Base-by-base conservation (phyloP, 2,113 vertebrate species). In the Phyllostomus hastatus region DNA sequence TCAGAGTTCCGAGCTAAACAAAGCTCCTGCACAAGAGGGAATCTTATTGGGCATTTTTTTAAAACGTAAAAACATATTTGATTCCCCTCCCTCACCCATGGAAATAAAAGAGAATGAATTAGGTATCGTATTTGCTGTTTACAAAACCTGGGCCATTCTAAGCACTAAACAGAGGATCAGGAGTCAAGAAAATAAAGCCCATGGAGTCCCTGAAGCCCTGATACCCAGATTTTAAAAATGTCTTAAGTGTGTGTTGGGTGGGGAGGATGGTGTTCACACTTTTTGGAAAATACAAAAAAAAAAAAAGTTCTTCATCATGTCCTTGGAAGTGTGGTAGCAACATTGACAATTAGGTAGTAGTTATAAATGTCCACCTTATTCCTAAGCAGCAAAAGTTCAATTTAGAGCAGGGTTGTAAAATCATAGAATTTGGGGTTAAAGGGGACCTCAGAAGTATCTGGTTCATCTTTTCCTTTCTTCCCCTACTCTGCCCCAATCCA, bases 31-130 rank as follows among this genome's bases (percentile, higher is more conserved):
- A 41, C 9, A 66, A 2, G 26, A 79, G 24, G 1, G 7, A 78
- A 67, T 78, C 73, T 82, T 78, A 70, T 4, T 59, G 50, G 11
- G 22, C 35, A 31, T 41, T 88, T 84, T 43, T 46, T 16, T 16
- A 93, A 80, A 80, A 66, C 59, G n/a, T 59, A 59, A 88, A 81
- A 70, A 14, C n/a, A 67, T 79, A 52, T 72, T 89, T 91, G 43
- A 57, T 12, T 16, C 10, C 3, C 2, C 20, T 61, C 9, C 10
- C 22, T 11, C 1, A 2, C 10, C 59, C 8, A 1, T 67, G 38
- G 43, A 90, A 88, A 75, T 76, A 79, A 59, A 81, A 90, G 31
- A 8, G 7, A 87, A 69, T 28, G 24, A 87, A 57, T 16, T 46
- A 75, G 19, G 11, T 75, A 4, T 10, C 33, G 2, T 50, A 38